A percentile compares a stretch with the other conserved stretches of the same genome.
phyloP scores from a whole-genome alignment of 2,888 invertebrate species.

The Orthosia gracilis region DNA sequence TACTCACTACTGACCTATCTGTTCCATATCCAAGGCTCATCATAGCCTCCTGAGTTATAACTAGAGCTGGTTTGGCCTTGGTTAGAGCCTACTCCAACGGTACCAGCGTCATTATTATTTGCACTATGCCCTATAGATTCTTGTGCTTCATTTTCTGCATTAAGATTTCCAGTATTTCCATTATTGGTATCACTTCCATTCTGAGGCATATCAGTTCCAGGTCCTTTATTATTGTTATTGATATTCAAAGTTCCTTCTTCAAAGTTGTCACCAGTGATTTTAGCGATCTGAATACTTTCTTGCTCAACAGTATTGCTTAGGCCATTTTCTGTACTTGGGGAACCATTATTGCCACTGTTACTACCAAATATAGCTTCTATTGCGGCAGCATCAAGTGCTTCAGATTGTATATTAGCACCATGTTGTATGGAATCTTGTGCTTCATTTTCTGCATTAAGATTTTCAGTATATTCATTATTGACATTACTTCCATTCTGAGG shows the following conservation, averaged over 20 bases:
- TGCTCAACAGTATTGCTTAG: not conserved
- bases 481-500: not conserved
- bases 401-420: not conserved
- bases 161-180: not conserved
- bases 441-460: not conserved
- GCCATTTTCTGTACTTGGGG: not conserved
- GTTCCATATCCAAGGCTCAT: conserved; percentile 38
- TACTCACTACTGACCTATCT: not conserved
- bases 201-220: not conserved
- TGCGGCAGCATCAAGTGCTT: not conserved
- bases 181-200: not conserved
- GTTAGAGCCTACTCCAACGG: not conserved
- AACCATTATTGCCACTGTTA: not conserved
- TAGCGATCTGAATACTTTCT: conserved; percentile 12
- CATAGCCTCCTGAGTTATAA: not conserved
- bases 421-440: not conserved
- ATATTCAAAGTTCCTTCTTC: not conserved
- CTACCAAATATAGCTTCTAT: conserved; percentile 5
- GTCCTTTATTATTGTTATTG: not conserved
- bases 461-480: conserved; percentile 4
- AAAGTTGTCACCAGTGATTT: conserved; percentile 25
- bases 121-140: not conserved
- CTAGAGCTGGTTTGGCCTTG: not conserved
- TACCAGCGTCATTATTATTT: not conserved
- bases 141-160: not conserved